These are phyloP conservation scores for Apamea monoglypha DNA, from an alignment of 2,888 invertebrate genomes.

Conservation along the genomic window DNA sequence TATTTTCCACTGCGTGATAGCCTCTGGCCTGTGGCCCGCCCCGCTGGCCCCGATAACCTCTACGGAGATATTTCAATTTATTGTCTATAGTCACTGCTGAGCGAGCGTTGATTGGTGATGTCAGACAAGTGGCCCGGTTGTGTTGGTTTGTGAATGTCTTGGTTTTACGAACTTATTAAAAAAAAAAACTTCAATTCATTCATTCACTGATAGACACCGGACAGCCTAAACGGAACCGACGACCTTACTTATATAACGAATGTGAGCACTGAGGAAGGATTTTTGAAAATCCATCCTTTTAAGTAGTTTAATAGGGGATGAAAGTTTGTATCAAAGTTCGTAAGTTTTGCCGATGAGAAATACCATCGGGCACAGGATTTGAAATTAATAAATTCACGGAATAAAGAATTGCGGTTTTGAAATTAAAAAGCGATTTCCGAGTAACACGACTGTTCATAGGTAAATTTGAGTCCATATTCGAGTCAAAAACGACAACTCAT, in stretches of 20 bases:
- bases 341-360: not conserved
- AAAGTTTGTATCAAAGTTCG: no score
- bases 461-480: not conserved
- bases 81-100: conserved; percentile 53
- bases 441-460: not conserved
- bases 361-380: not conserved
- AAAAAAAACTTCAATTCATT: not conserved
- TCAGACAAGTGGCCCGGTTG: conserved; percentile 22
- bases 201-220: not conserved
- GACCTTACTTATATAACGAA: not conserved
- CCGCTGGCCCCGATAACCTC: conserved; percentile 66
- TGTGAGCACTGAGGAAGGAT: no score
- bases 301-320: no score
- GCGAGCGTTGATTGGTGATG: conserved; percentile 64
- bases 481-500: not conserved
- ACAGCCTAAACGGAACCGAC: not conserved
- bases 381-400: not conserved
- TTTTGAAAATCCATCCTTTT: no score
- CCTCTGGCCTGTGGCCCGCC: conserved; percentile 59
- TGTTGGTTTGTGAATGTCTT: not conserved
- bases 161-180: not conserved
- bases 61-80: conserved; percentile 74
- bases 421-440: not conserved
- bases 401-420: not conserved
- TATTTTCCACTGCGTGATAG: conserved; percentile 70